Conservation (phyloP, 2,888 invertebrate species). For the Conops quadrifasciatus region DNA sequence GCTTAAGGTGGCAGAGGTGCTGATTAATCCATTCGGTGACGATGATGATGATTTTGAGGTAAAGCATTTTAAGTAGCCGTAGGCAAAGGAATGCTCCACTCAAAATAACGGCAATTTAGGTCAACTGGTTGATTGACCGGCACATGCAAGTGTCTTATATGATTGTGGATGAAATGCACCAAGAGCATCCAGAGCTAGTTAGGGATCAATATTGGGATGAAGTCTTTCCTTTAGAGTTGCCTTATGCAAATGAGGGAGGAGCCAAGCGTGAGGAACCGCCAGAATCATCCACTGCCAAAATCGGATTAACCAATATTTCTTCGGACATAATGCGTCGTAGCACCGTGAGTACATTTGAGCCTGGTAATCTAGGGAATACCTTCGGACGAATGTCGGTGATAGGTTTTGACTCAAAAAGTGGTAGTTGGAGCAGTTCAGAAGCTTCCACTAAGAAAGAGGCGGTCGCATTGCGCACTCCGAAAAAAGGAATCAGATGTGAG, state of each 20-base stretch:
- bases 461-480: not conserved
- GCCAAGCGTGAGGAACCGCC: slow-evolving; percentile 34
- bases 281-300: slow-evolving; percentile 36
- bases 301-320: slow-evolving; percentile 11
- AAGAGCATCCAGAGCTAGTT: slow-evolving; percentile 86
- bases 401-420: not conserved
- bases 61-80: not conserved
- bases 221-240: slow-evolving; percentile 82
- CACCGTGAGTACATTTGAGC: too few species aligned
- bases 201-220: slow-evolving; percentile 92
- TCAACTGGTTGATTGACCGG: slow-evolving; percentile 89
- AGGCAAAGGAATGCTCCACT: too few species aligned
- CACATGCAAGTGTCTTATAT: slow-evolving; percentile 82
- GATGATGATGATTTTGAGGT: slow-evolving; percentile 90
- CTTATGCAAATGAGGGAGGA: slow-evolving; percentile 76
- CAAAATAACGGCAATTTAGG: slow-evolving; percentile 63
- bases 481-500: not conserved
- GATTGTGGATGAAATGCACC: slow-evolving; percentile 94
- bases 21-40: slow-evolving; percentile 90
- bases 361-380: not conserved
- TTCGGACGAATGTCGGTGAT: not conserved
- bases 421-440: not conserved
- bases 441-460: not conserved
- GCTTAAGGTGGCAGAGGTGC: slow-evolving; percentile 88
- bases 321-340: not conserved